Base-by-base conservation (phyloP, 2,888 invertebrate species). In the Adelphocoris suturalis region DNA sequence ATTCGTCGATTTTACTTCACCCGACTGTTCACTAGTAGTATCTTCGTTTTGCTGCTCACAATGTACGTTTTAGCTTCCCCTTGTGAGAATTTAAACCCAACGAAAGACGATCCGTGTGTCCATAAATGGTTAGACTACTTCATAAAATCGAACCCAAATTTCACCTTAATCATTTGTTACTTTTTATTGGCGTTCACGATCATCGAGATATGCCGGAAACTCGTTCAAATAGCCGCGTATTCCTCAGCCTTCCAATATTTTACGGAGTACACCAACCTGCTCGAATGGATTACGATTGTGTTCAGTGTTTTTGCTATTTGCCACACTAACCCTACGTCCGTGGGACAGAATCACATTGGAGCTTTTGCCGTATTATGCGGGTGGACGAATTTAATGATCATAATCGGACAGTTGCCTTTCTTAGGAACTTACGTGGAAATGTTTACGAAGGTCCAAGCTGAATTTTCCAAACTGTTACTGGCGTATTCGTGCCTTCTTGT, bases 341-440 rank as follows among this genome's bases (percentile, higher is more conserved):
- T 96, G 14, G 97, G 97, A 96, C 97, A 97, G 93, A 97, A 97
- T 92, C 97, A 97, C 93, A 96, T 97, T 28, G 97, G 97, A 0
- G 97, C 97, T 0, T 97, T 97, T 92, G 97, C 97, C 0, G 97
- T 97, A 0, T 94, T 97, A 5, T 96, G 97, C 75, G 97, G 97
- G 7, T 97, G 97, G 97, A 97, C 97, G 7, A 97, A 97, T 93
- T 94, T 97, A n/a, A 97, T 97, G 97, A 94, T 97, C 93, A 97
- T 97, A 97, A 96, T 98, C 90, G 98, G 98, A 0, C 97, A 98
- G 92, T 94, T 98, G 61, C 98, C 98, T 0, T 95, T 97, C 85
- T 97, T 98, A 92, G 98, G 97, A 23, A 96, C 97, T 0, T 98
- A 98, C 92, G 97, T 98, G 4, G 97, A 97, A 0, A 97, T 97